phyloP scores from a whole-genome alignment of 2,113 vertebrate genomes.

The Ciconia stormi region DNA sequence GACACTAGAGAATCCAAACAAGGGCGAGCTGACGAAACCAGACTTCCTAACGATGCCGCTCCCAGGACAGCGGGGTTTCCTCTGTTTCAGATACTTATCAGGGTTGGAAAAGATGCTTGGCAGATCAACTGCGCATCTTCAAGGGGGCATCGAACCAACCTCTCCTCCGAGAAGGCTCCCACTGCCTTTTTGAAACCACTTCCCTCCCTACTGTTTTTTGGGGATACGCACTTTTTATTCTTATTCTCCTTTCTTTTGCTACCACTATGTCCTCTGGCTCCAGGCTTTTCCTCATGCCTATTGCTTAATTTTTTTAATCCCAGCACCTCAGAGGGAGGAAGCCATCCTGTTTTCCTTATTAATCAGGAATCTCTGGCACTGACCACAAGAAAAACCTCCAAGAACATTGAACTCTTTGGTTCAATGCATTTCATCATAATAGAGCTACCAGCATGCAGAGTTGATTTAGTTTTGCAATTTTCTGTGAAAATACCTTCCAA shows the following conservation, averaged over 20 bases:
- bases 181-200: background rate
- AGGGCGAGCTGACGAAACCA: fast-evolving
- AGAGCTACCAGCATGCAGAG: conserved; percentile 13
- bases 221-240: background rate
- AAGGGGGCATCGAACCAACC: background rate
- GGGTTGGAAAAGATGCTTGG: background rate
- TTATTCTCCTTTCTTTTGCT: background rate
- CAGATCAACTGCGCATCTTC: background rate
- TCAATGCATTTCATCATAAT: conserved; percentile 10
- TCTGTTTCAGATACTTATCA: background rate
- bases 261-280: background rate
- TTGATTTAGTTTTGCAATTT: background rate
- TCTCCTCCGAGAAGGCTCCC: background rate
- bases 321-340: conserved; percentile 15
- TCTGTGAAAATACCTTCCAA: background rate
- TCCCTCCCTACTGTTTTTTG: background rate
- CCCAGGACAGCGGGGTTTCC: background rate
- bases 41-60: fast-evolving
- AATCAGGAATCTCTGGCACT: conserved; percentile 19
- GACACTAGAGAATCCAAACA: background rate
- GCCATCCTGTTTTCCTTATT: conserved; percentile 16
- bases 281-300: background rate
- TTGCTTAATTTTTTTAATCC: conserved; percentile 20
- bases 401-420: background rate
- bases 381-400: background rate